phyloP scores from a whole-genome alignment of 1,140 invertebrate species.

The Drosophila kanapiae region DNA sequence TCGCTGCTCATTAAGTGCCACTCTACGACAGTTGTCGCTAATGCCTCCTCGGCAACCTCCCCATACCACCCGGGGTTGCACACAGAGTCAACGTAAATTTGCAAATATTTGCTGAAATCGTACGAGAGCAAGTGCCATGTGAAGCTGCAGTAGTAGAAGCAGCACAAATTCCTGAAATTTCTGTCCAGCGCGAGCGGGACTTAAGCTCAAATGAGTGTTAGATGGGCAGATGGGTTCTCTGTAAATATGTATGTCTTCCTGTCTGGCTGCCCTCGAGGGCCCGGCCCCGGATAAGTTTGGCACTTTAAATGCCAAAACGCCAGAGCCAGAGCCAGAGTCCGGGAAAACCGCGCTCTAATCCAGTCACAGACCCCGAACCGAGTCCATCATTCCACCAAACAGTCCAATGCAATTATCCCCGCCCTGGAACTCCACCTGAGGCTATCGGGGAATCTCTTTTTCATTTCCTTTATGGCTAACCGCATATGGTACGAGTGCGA shows the following conservation, averaged over 20 bases:
- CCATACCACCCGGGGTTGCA: constrained; percentile 44
- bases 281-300: constrained; percentile 23
- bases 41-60: constrained; percentile 48
- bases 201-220: constrained; percentile 52
- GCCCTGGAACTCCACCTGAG: constrained; percentile 28
- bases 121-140: constrained; percentile 63
- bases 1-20: constrained; percentile 82
- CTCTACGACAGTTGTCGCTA: constrained; percentile 81
- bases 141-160: constrained; percentile 25
- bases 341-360: constrained; percentile 35
- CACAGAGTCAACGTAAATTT: constrained; percentile 76
- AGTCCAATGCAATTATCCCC: constrained; percentile 37
- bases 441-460: constrained; percentile 42
- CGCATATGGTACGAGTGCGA: constrained; percentile 31
- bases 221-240: constrained; percentile 31
- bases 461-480: constrained; percentile 31
- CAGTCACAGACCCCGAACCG: neutral
- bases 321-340: constrained; percentile 9
- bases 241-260: constrained; percentile 34
- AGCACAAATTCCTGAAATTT: constrained; percentile 58
- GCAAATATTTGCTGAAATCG: constrained; percentile 81
- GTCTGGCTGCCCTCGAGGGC: constrained; percentile 9
- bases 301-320: constrained; percentile 46
- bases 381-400: constrained; percentile 32
- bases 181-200: constrained; percentile 22